Evolutionary conservation across 2,888 invertebrate species (phyloP).

Genomic region (Drosophila prolongata): DNA sequence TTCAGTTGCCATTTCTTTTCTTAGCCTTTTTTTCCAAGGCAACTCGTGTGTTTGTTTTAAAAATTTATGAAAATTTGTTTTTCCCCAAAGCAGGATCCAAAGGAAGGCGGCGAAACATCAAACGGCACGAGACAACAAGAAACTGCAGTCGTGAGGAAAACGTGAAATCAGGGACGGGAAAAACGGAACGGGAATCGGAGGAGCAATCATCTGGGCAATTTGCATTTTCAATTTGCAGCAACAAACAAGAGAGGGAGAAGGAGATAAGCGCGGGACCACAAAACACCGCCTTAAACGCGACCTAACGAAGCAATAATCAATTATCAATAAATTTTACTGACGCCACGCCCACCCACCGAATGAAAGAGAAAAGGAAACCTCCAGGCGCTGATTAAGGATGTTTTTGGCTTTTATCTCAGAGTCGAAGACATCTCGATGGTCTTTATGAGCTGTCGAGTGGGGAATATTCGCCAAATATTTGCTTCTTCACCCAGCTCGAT

Average conservation of each 20-base stretch:
- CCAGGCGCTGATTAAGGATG: slow-evolving; percentile 66
- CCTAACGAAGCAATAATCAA: slow-evolving; percentile 82
- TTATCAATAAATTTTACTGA: slow-evolving; percentile 78
- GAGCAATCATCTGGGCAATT: slow-evolving; percentile 72
- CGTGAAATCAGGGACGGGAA: slow-evolving; percentile 7
- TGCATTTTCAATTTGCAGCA: slow-evolving; percentile 81
- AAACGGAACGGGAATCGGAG: slow-evolving; percentile 27
- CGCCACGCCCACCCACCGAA: not conserved
- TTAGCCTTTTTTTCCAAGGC: slow-evolving; percentile 24
- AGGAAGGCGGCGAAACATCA: slow-evolving; percentile 42
- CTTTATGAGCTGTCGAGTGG: slow-evolving; percentile 63
- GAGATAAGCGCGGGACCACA: slow-evolving; percentile 48
- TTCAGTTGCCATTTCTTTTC: slow-evolving; percentile 16
- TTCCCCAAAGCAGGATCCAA: slow-evolving; percentile 61
- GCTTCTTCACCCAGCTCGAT: slow-evolving; percentile 17
- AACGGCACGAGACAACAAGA: slow-evolving; percentile 40
- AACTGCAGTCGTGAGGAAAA: slow-evolving; percentile 42
- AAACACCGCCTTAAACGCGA: slow-evolving; percentile 54
- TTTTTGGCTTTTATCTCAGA: slow-evolving; percentile 69
- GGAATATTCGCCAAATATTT: slow-evolving; percentile 39
- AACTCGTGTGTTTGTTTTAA: slow-evolving; percentile 71
- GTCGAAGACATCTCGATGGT: slow-evolving; percentile 41
- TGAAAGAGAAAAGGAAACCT: slow-evolving; percentile 2
- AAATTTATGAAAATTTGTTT: slow-evolving; percentile 80
- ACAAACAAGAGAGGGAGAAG: slow-evolving; percentile 56